Evolutionary conservation across 2,113 vertebrate genomes (phyloP), one percentile per base, ranked within the genome.

Genomic region (Thinocorus orbignyianus): DNA sequence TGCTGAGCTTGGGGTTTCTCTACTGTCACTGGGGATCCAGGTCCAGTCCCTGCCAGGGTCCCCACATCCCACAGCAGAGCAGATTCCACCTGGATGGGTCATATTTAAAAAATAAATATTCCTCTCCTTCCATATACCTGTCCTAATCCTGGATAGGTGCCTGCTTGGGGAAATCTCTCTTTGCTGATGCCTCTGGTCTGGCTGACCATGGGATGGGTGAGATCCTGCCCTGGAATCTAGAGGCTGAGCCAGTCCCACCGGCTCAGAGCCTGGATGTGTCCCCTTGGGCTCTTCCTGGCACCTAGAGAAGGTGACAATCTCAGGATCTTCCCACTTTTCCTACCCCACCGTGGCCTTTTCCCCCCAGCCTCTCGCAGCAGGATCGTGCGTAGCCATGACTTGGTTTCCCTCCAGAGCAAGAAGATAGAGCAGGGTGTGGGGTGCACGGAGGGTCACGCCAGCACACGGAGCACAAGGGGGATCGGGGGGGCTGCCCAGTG

Each of bases 311-410:
- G 3, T 78, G 3, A 2, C 49, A 5, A 33, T 26, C 44, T 57
- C 24, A 2, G 61, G 8, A 18, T 33, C 24, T 69, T 55, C 54
- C 88, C 90, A 28, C 57, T 60, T 61, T 61, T 48, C 2, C 0
- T 25, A 37, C 26, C 82, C 65, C 51, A 30, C 23, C 3, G 0
- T 10, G 41, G 28, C 31, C 13, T 44, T 86, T 78, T 48, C 16
- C 58, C 46, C 46, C 46, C 46, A 16, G 8, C 46, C 30, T 35
- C 16, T 72, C 44, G 6, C 68, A 65, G 49, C 71, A 35, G 64
- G 31, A 30, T 1, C 5, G 2, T 18, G 46, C 2, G 0, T 1
- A 46, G 61, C 46, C 4, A 3, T 10, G 52, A 30, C 52, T 68
- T 57, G 3, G 1, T 54, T 70, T 13, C 1, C 49, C 57, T 60